Evolutionary conservation across 2,113 vertebrate species (phyloP).

Genomic region (Trogon surrucura): DNA sequence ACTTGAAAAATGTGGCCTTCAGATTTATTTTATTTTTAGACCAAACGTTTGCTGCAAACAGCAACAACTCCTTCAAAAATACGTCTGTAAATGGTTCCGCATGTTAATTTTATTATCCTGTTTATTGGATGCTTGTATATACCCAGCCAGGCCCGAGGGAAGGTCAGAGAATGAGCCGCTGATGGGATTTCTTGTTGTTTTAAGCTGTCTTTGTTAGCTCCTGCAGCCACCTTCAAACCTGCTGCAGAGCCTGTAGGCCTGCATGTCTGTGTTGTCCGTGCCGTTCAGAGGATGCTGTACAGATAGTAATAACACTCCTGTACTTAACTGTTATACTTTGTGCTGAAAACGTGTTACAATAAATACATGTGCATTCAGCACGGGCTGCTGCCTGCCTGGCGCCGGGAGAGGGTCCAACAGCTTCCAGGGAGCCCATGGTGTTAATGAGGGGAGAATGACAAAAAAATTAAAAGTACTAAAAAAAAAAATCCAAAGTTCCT

Average conservation of each 20-base stretch:
- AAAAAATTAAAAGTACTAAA: no score
- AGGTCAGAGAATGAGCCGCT: background rate
- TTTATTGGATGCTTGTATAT: background rate
- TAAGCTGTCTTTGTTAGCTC: background rate
- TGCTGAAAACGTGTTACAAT: slow-evolving; percentile 64
- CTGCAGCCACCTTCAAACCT: background rate
- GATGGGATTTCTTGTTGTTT: background rate
- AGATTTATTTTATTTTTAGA: background rate
- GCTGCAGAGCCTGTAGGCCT: background rate
- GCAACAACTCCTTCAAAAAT: background rate
- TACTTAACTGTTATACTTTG: slow-evolving; percentile 8
- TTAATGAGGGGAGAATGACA: background rate
- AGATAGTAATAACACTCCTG: background rate
- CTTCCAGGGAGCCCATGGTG: background rate
- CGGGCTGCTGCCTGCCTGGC: background rate
- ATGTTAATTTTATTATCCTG: background rate
- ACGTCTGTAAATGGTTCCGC: background rate
- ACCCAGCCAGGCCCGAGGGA: background rate
- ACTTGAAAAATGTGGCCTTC: background rate
- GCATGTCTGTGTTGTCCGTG: background rate
- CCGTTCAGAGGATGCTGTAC: background rate
- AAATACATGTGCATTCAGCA: slow-evolving; percentile 48
- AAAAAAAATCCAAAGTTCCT: no score
- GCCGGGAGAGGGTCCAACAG: background rate
- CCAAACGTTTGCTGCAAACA: background rate